phyloP scores from a whole-genome alignment of 2,888 invertebrate genomes.

The Chrysolina oricalcia region DNA sequence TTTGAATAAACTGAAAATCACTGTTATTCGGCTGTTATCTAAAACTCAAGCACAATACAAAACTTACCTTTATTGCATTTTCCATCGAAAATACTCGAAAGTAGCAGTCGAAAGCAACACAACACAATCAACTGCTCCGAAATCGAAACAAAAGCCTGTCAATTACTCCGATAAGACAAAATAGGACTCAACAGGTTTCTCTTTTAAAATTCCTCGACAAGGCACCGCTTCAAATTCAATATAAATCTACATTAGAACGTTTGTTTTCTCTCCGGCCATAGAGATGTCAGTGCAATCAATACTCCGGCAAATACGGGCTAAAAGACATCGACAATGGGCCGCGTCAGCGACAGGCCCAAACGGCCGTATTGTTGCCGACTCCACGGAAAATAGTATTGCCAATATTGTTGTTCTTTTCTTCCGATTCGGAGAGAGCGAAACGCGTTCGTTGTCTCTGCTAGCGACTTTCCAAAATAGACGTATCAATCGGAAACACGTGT shows the following conservation, averaged over 20 bases:
- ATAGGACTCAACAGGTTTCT: constrained; percentile 57
- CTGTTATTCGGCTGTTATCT: too few relatives aligned
- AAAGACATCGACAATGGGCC: constrained; percentile 59
- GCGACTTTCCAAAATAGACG: constrained; percentile 48
- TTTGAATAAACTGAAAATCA: too few relatives aligned
- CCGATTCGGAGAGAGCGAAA: constrained; percentile 30
- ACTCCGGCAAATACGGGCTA: constrained; percentile 15
- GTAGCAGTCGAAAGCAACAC: constrained; percentile 3
- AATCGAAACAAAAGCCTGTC: constrained; percentile 46
- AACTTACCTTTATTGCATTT: neutral
- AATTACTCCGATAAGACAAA: constrained; percentile 54
- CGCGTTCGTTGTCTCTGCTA: constrained; percentile 34
- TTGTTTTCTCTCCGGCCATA: constrained; percentile 31
- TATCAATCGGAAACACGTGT: constrained; percentile 54
- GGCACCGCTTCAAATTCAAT: constrained; percentile 5
- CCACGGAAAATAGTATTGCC: constrained; percentile 54
- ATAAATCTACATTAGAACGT: constrained; percentile 32
- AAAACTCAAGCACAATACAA: too few relatives aligned
- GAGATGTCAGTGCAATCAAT: constrained; percentile 33
- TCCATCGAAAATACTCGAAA: neutral
- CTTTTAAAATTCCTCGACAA: constrained; percentile 22
- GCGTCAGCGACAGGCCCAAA: constrained; percentile 66
- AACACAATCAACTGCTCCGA: constrained; percentile 22
- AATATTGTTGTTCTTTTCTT: constrained; percentile 56
- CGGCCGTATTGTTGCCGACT: constrained; percentile 55